phyloP scores from a whole-genome alignment of 2,888 invertebrate species.

The Stegophylla sp. region DNA sequence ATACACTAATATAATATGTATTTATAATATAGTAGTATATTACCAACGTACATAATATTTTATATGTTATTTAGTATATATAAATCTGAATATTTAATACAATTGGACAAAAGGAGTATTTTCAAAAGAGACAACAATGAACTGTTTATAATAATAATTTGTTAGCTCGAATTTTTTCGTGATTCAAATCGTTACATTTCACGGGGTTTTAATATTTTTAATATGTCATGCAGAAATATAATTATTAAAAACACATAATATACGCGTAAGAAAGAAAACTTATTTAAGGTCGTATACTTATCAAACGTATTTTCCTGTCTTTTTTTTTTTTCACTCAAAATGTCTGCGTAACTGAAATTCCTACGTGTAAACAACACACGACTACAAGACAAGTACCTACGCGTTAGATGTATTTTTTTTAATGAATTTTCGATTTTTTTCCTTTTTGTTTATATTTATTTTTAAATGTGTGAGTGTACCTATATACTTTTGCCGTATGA shows the following conservation, averaged over 20 bases:
- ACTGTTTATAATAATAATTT: no score
- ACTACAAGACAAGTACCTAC: background rate
- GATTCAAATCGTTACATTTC: background rate
- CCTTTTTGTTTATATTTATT: background rate
- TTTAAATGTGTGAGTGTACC: background rate
- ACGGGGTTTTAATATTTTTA: background rate
- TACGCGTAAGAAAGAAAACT: background rate
- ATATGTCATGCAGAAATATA: background rate
- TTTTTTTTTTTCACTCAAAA: slow-evolving; percentile 2
- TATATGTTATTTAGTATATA: no score
- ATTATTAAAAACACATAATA: background rate
- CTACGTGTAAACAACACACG: background rate
- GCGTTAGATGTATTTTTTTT: background rate
- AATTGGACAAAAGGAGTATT: no score
- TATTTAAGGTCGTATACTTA: slow-evolving; percentile 20
- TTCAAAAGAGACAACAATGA: no score
- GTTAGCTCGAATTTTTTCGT: no score
- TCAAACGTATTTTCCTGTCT: background rate
- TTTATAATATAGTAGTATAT: no score
- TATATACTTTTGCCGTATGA: slow-evolving; percentile 16
- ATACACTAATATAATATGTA: no score
- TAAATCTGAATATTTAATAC: no score
- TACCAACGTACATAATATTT: no score
- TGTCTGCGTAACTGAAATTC: slow-evolving; percentile 3
- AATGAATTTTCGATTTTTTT: slow-evolving; percentile 13